These are phyloP conservation scores for Protomyctophum bolini DNA, from an alignment of 2,113 vertebrate species.

Conservation along the genomic window DNA sequence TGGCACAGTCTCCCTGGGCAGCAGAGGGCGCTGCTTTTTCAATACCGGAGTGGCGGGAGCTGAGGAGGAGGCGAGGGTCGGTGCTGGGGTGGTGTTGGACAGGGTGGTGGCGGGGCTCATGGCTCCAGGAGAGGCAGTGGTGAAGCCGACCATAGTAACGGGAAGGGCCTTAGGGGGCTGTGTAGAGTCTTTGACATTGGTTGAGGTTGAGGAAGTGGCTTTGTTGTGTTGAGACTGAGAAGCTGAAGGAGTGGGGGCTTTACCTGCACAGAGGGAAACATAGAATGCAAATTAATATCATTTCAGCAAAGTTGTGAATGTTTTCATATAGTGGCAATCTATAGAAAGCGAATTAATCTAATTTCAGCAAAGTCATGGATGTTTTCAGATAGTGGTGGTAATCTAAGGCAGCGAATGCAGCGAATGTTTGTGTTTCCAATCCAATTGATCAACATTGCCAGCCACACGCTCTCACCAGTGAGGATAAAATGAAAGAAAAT, in stretches of 20 bases:
- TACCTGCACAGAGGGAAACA: constrained; percentile 74
- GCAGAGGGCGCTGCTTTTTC: constrained; percentile 95
- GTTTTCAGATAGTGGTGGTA: background rate
- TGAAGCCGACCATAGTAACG: constrained; percentile 76
- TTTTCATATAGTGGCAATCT: background rate
- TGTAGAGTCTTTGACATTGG: constrained; percentile 75
- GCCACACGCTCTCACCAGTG: no score
- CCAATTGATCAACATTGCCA: no score
- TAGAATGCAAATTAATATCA: background rate
- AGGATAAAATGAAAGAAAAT: no score
- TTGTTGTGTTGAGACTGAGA: constrained; percentile 82
- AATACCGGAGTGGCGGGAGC: constrained; percentile 76
- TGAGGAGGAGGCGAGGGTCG: constrained; percentile 69
- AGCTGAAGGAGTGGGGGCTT: constrained; percentile 78
- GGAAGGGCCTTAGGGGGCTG: constrained; percentile 83
- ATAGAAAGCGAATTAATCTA: background rate
- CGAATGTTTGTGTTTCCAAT: no score
- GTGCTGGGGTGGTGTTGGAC: constrained; percentile 65
- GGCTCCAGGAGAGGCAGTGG: constrained; percentile 75
- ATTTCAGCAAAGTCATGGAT: background rate
- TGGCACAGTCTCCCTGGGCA: constrained; percentile 93
- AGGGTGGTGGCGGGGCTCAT: constrained; percentile 58
- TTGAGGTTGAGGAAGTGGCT: constrained; percentile 70
- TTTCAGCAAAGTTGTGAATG: background rate
- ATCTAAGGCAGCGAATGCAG: no score